Evolutionary conservation across 2,113 vertebrate species (phyloP).

Genomic region (Bubo scandiacus): DNA sequence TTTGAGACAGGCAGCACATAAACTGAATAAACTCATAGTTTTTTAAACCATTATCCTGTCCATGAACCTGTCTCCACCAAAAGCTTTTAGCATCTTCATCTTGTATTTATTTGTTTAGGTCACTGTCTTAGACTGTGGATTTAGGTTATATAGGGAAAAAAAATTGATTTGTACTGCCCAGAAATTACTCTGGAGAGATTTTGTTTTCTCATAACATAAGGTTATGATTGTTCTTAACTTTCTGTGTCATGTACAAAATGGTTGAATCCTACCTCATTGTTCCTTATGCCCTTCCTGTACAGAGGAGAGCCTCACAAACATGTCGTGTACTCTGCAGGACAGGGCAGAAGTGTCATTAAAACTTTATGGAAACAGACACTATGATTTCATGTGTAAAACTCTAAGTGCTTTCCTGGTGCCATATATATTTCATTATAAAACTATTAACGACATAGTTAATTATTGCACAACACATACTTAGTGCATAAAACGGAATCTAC

Average conservation of each 20-base stretch:
- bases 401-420: background rate
- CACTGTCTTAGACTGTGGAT: background rate
- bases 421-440: conserved; percentile 15
- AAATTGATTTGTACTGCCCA: background rate
- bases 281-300: background rate
- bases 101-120: background rate
- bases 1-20: background rate
- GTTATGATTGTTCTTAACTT: background rate
- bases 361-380: background rate
- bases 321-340: background rate
- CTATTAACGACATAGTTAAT: background rate
- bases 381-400: background rate
- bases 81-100: background rate
- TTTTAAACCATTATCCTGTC: background rate
- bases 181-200: background rate
- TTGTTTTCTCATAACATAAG: background rate
- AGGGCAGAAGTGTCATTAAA: background rate
- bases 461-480: background rate
- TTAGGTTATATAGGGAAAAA: background rate
- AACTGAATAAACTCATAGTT: background rate
- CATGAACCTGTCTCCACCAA: background rate
- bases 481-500: background rate
- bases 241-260: background rate
- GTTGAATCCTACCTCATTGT: background rate
- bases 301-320: background rate